Evolutionary conservation across 2,888 invertebrate species (phyloP).

Genomic region (Rotaria socialis): DNA sequence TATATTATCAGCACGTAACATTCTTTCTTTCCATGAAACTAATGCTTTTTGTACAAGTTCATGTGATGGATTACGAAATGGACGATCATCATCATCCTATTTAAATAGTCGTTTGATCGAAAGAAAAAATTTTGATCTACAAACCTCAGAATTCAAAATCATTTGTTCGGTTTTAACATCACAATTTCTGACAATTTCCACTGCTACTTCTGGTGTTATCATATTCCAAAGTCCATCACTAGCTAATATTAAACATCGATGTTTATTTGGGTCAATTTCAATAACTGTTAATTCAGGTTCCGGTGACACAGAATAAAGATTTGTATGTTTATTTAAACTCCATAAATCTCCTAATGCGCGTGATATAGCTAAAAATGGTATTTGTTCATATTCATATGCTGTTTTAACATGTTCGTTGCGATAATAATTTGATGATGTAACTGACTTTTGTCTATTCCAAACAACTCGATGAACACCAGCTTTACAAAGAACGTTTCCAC

Average conservation of each 20-base stretch:
- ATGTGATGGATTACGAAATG: slow-evolving; percentile 78
- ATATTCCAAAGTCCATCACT: slow-evolving; percentile 97
- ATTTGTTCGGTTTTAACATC: slow-evolving; percentile 47
- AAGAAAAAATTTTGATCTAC: background rate
- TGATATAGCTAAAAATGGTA: slow-evolving; percentile 76
- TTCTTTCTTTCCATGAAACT: slow-evolving; percentile 76
- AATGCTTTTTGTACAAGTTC: slow-evolving; percentile 77
- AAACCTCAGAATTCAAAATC: slow-evolving; percentile 45
- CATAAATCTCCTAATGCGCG: slow-evolving; percentile 91
- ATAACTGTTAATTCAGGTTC: slow-evolving; percentile 90
- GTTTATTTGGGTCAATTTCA: slow-evolving; percentile 69
- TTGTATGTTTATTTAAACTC: slow-evolving; percentile 85
- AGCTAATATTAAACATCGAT: slow-evolving; percentile 79
- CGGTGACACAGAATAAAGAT: slow-evolving; percentile 90
- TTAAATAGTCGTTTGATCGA: background rate
- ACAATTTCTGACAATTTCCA: slow-evolving; percentile 67
- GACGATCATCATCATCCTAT: slow-evolving; percentile 38
- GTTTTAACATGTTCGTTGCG: slow-evolving; percentile 52
- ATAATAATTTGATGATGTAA: background rate
- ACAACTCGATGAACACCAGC: slow-evolving; percentile 88
- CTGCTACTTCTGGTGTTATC: slow-evolving; percentile 76
- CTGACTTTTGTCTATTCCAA: slow-evolving; percentile 76
- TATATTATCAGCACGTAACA: slow-evolving; percentile 90
- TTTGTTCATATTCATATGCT: slow-evolving; percentile 66
- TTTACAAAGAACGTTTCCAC: slow-evolving; percentile 66